Evolutionary conservation across 2,113 vertebrate genomes (phyloP).

Genomic region (Arvicanthis niloticus): DNA sequence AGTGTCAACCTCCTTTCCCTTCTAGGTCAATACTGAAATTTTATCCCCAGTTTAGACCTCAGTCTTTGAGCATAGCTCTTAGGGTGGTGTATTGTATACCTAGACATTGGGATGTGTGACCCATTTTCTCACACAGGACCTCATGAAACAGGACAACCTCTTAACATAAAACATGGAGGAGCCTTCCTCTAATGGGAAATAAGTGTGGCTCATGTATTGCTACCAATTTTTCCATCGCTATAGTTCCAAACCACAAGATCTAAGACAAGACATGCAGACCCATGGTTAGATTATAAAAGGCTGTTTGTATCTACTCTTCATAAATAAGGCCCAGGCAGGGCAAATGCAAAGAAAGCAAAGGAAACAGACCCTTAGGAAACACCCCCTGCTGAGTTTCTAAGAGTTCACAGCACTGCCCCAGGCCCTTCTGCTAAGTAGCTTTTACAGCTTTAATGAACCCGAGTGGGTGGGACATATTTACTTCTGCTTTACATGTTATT

Average conservation of each 20-base stretch:
- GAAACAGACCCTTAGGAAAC: background rate
- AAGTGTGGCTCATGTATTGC: background rate
- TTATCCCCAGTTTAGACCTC: background rate
- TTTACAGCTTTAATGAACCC: slow-evolving; percentile 56
- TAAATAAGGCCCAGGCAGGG: background rate
- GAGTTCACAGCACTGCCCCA: background rate
- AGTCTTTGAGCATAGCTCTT: background rate
- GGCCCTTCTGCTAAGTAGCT: slow-evolving; percentile 5
- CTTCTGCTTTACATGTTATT: background rate
- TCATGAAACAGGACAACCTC: background rate
- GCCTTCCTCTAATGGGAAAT: background rate
- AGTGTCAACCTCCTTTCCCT: background rate
- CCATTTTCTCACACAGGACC: background rate
- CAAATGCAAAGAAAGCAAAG: slow-evolving; percentile 5
- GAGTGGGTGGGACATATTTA: slow-evolving; percentile 23
- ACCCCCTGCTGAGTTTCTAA: background rate
- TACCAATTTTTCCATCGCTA: background rate
- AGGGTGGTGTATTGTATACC: background rate
- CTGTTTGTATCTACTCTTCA: background rate
- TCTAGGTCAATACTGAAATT: background rate
- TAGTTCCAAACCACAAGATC: background rate
- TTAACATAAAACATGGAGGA: slow-evolving; percentile 22
- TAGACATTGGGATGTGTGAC: background rate
- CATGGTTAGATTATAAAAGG: background rate
- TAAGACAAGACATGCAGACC: background rate